A percentile compares a stretch with the other conserved stretches of the same genome.
phyloP scores from a whole-genome alignment of 2,113 vertebrate species.

The Hemibagrus wyckioides region DNA sequence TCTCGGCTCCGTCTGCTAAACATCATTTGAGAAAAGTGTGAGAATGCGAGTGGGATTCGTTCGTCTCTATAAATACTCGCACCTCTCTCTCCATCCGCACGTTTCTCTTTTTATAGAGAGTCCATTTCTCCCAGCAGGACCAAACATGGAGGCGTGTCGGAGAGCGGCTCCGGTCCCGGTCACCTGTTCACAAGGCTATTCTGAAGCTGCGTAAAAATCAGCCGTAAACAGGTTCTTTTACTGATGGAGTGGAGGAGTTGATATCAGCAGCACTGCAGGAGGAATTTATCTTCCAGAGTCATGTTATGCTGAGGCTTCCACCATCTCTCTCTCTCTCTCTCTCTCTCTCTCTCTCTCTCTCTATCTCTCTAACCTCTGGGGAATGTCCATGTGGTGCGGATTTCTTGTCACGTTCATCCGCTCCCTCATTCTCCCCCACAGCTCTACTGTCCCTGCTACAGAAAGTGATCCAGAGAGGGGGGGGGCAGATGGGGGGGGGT shows the following conservation, averaged over 20 bases:
- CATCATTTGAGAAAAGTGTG: slow-evolving; percentile 58
- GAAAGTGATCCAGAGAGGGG: background rate
- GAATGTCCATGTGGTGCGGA: slow-evolving; percentile 67
- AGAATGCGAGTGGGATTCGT: slow-evolving; percentile 49
- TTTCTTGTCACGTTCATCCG: slow-evolving; percentile 46
- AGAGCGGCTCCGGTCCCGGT: background rate
- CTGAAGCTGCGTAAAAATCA: slow-evolving; percentile 17
- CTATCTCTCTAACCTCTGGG: slow-evolving; percentile 59
- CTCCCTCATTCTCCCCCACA: background rate
- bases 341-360: slow-evolving; percentile 25
- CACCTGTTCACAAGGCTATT: slow-evolving; percentile 13
- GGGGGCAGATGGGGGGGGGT: background rate
- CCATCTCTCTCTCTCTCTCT: slow-evolving; percentile 26
- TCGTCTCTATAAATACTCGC: slow-evolving; percentile 48
- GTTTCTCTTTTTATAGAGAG: slow-evolving; percentile 42
- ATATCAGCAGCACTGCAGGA: background rate
- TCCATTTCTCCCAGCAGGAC: slow-evolving; percentile 29
- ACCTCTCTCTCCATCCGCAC: slow-evolving; percentile 18
- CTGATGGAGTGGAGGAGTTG: background rate
- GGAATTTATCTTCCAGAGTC: slow-evolving; percentile 14
- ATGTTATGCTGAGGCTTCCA: slow-evolving; percentile 15
- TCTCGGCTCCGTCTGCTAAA: slow-evolving; percentile 59
- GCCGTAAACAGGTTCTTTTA: background rate
- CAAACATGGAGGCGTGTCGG: slow-evolving; percentile 26
- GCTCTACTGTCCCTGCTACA: background rate